phyloP scores from a whole-genome alignment of 2,888 invertebrate genomes.

The Entomobrya proxima region DNA sequence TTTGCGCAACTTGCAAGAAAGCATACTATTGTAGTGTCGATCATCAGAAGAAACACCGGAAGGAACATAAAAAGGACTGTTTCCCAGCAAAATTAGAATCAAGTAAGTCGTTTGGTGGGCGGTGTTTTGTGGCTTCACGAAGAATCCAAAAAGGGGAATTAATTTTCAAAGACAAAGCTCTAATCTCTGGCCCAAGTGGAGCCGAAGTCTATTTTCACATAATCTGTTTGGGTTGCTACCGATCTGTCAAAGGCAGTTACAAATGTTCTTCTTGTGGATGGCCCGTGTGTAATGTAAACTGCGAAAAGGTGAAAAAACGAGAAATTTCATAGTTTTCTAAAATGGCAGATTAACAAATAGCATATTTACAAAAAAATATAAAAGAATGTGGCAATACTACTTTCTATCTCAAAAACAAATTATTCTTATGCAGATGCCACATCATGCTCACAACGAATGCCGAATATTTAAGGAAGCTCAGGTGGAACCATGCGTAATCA shows the following conservation, averaged over 20 bases:
- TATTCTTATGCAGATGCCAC: constrained; percentile 55
- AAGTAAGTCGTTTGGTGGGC: constrained; percentile 81
- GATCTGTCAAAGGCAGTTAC: constrained; percentile 69
- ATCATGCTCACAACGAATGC: constrained; percentile 72
- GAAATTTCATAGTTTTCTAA: neutral
- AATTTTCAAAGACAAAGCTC: constrained; percentile 84
- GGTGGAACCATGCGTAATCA: constrained; percentile 65
- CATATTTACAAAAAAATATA: no score
- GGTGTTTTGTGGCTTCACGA: constrained; percentile 85
- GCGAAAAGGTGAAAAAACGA: constrained; percentile 78
- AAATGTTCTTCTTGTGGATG: constrained; percentile 80
- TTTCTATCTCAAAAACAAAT: neutral
- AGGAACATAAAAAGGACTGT: constrained; percentile 83
- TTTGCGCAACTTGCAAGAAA: constrained; percentile 84
- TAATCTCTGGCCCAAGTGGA: constrained; percentile 83
- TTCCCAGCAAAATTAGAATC: constrained; percentile 81
- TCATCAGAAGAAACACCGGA: constrained; percentile 83
- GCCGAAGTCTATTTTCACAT: constrained; percentile 71
- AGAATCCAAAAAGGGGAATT: constrained; percentile 85
- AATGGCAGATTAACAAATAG: no score
- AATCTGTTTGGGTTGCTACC: constrained; percentile 76
- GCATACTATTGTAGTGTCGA: constrained; percentile 85
- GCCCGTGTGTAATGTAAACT: constrained; percentile 83
- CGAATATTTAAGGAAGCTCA: constrained; percentile 68
- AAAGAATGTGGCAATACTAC: no score